Evolutionary conservation across 2,888 invertebrate genomes (phyloP).

Genomic region (Lepidonotus clava): DNA sequence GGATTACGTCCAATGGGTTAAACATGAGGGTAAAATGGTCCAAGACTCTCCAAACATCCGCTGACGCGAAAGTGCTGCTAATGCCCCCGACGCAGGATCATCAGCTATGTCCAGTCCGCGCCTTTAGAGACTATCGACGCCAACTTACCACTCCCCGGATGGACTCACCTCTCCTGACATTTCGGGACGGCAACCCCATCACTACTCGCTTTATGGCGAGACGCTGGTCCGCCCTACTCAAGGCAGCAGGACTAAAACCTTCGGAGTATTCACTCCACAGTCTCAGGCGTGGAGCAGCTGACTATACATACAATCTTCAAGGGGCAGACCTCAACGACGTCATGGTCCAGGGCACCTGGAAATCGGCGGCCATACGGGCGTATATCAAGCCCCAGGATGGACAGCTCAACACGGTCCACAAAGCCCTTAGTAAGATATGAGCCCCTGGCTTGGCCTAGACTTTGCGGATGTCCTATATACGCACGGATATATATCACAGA

Average conservation of each 20-base stretch:
- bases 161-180: not conserved
- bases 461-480: too few species aligned
- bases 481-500: too few species aligned
- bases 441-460: too few species aligned
- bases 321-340: too few species aligned
- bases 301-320: too few species aligned
- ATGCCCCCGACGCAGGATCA: not conserved
- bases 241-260: not conserved
- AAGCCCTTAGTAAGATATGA: too few species aligned
- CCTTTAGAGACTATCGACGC: not conserved
- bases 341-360: too few species aligned
- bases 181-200: not conserved
- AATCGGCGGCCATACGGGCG: too few species aligned
- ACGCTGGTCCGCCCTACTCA: not conserved
- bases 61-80: not conserved
- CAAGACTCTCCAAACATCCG: not conserved
- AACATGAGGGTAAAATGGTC: not conserved
- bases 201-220: not conserved
- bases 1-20: not conserved
- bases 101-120: not conserved
- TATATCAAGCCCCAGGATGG: too few species aligned
- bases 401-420: too few species aligned
- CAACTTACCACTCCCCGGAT: not conserved
- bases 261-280: not conserved
- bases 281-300: not conserved